Evolutionary conservation across 1,140 invertebrate genomes (phyloP).

Genomic region (Leptinotarsa undecemlineata): DNA sequence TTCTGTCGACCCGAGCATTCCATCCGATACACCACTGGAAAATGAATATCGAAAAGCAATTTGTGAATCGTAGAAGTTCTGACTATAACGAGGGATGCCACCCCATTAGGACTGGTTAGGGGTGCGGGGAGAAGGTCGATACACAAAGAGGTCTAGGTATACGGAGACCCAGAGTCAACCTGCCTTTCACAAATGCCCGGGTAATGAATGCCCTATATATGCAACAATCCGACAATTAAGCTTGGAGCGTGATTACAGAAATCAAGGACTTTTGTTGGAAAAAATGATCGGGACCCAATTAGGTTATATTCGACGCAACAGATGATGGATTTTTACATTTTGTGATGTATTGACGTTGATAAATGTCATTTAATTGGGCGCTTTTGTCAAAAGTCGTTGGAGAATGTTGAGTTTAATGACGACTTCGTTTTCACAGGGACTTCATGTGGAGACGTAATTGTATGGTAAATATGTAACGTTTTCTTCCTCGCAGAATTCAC

Average conservation of each 20-base stretch:
- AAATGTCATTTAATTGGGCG: constrained; percentile 20
- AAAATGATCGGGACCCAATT: constrained; percentile 24
- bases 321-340: constrained; percentile 24
- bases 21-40: constrained; percentile 13
- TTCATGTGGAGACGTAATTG: constrained; percentile 4
- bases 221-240: constrained; percentile 27
- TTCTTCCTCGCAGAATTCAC: background rate
- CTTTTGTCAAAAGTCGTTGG: constrained; percentile 19
- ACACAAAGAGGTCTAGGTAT: constrained; percentile 21
- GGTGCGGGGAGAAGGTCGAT: background rate
- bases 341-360: constrained; percentile 18
- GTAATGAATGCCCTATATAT: constrained; percentile 28
- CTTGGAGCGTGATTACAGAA: background rate
- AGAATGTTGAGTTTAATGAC: constrained; percentile 22
- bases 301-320: constrained; percentile 24
- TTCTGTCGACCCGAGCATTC: background rate
- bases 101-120: constrained; percentile 17
- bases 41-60: constrained; percentile 48
- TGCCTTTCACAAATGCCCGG: constrained; percentile 19
- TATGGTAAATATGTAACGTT: constrained; percentile 1
- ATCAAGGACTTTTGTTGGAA: constrained; percentile 26
- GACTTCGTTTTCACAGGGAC: constrained; percentile 13
- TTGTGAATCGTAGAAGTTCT: constrained; percentile 49
- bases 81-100: constrained; percentile 21
- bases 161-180: constrained; percentile 17